These are phyloP conservation scores for Seriola dumerili DNA, from an alignment of 2,113 vertebrate genomes.

Conservation along the genomic window DNA sequence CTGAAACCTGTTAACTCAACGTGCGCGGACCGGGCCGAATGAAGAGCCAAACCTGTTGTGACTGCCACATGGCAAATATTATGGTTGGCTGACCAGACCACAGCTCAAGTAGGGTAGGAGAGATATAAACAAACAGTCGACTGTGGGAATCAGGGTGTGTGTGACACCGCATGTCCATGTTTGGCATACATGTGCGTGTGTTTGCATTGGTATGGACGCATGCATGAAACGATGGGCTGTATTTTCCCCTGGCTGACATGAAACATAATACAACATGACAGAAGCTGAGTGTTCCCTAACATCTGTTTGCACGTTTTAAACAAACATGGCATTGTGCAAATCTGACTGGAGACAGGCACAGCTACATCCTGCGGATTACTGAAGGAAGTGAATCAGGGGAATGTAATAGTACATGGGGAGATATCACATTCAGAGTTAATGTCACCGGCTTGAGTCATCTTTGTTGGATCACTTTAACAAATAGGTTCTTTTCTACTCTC, in stretches of 20 bases:
- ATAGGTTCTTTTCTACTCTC: constrained; percentile 61
- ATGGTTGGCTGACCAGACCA: constrained; percentile 70
- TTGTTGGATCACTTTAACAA: constrained; percentile 59
- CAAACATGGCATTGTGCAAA: constrained; percentile 52
- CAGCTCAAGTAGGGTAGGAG: constrained; percentile 48
- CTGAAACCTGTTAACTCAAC: constrained; percentile 82
- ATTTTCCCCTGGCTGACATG: constrained; percentile 44
- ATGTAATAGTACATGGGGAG: constrained; percentile 10
- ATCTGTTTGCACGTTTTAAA: constrained; percentile 64
- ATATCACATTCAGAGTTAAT: constrained; percentile 26
- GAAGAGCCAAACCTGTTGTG: constrained; percentile 75
- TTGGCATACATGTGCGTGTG: constrained; percentile 35
- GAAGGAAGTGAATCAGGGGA: constrained; percentile 23
- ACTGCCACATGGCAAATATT: constrained; percentile 79
- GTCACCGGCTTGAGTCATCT: constrained; percentile 34
- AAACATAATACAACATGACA: constrained; percentile 61
- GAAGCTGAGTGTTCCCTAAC: constrained; percentile 51
- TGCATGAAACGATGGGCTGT: constrained; percentile 41
- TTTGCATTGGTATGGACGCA: constrained; percentile 42
- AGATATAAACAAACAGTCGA: constrained; percentile 63
- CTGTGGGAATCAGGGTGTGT: constrained; percentile 46
- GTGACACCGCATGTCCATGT: constrained; percentile 55
- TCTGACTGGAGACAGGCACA: constrained; percentile 46
- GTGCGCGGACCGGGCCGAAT: constrained; percentile 60
- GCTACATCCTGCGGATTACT: constrained; percentile 34